Percentiles rank a stretch among this genome's conserved stretches.
Evolutionary conservation across 1,140 invertebrate species (phyloP).

Genomic region (Ceratosolen solmsi): DNA sequence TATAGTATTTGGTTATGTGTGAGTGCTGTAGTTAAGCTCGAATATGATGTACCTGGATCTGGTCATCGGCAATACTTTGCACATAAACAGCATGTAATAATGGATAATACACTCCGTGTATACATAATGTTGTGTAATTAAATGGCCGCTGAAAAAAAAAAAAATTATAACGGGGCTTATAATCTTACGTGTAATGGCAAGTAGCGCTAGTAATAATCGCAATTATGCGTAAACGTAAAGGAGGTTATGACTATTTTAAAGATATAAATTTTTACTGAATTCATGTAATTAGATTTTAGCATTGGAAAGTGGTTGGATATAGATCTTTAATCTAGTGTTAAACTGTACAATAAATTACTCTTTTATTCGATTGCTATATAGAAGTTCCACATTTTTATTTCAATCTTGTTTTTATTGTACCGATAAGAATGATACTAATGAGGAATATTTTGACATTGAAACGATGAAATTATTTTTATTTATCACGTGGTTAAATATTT

Average conservation of each 20-base stretch:
- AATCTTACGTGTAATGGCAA: background rate
- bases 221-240: background rate
- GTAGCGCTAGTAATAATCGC: background rate
- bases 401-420: too few species aligned
- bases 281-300: background rate
- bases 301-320: too few species aligned
- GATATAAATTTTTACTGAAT: background rate
- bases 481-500: too few species aligned
- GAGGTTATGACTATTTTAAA: background rate
- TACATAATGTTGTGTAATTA: background rate
- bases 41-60: background rate
- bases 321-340: too few species aligned
- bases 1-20: conserved; percentile 3
- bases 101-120: background rate
- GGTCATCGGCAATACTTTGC: background rate
- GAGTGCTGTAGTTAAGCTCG: background rate
- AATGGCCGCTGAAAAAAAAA: background rate
- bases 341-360: too few species aligned
- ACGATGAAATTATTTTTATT: too few species aligned
- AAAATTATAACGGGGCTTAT: background rate
- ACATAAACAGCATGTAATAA: background rate
- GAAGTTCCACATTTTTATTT: too few species aligned
- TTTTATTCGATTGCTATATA: too few species aligned
- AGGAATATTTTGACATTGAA: too few species aligned
- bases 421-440: too few species aligned